Conservation (phyloP, 2,113 vertebrate species). For the Bettongia penicillata region DNA sequence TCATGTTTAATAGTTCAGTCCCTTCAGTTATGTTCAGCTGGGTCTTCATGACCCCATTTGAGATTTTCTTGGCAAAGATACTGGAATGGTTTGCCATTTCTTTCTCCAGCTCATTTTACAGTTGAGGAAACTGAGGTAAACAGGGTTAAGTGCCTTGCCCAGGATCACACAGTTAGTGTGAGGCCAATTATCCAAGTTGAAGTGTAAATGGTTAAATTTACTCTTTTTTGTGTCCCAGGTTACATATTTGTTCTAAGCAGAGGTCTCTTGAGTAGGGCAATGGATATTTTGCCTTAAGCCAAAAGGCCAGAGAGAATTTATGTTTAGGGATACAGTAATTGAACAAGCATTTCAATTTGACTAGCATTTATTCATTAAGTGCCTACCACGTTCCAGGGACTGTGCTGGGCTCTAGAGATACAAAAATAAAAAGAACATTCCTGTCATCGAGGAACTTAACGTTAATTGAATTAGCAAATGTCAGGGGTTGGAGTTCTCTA, state of each 20-base stretch:
- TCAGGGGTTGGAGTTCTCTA: not conserved
- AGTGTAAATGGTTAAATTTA: not conserved
- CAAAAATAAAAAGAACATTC: conserved; percentile 19
- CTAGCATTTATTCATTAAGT: conserved; percentile 18
- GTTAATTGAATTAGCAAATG: conserved; percentile 18
- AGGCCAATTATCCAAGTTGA: not conserved
- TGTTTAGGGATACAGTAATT: not conserved
- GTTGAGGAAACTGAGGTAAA: not conserved
- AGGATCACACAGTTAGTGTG: not conserved
- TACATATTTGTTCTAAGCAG: not conserved
- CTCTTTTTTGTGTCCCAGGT: not conserved
- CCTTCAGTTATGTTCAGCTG: not conserved
- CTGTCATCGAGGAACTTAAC: conserved; percentile 12
- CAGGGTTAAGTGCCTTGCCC: not conserved
- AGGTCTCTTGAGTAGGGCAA: not conserved
- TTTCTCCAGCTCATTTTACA: not conserved
- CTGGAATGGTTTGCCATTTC: not conserved
- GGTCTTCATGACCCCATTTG: not conserved
- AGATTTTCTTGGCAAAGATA: not conserved
- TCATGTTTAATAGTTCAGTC: not conserved
- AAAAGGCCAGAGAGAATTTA: not conserved
- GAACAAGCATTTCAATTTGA: conserved; percentile 8
- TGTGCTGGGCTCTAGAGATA: not conserved
- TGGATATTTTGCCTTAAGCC: not conserved
- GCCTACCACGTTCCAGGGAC: not conserved